Conservation (phyloP, 2,113 vertebrate species). For the Cyprinodon brontotheroides region DNA sequence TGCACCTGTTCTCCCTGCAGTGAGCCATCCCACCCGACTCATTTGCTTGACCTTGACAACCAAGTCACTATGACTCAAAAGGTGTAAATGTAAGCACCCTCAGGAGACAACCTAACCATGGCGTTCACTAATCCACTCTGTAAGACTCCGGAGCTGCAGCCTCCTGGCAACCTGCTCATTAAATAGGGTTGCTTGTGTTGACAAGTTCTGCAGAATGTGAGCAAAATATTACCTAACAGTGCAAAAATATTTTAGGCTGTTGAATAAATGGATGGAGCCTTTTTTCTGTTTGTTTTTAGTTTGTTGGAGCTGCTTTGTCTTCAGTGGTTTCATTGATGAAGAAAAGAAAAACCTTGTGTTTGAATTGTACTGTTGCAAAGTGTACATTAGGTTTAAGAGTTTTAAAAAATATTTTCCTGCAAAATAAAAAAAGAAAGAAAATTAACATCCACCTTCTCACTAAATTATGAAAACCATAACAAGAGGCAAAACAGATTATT, state of each 20-base stretch:
- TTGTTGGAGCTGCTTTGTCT: conserved; percentile 29
- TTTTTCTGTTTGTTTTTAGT: conserved; percentile 18
- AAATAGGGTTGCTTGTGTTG: conserved; percentile 49
- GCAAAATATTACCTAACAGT: conserved; percentile 37
- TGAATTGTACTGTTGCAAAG: not conserved
- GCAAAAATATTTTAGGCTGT: conserved; percentile 30
- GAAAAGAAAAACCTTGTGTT: not conserved
- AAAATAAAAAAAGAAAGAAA: not conserved
- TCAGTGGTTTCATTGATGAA: conserved; percentile 17
- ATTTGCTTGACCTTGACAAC: conserved; percentile 75
- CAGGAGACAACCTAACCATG: conserved; percentile 48
- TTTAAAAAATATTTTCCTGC: not conserved
- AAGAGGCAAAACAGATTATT: not conserved
- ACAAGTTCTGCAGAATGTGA: conserved; percentile 41
- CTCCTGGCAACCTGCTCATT: conserved; percentile 58
- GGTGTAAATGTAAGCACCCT: conserved; percentile 60
- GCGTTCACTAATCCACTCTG: conserved; percentile 43
- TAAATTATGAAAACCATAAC: not conserved
- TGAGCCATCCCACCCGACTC: conserved; percentile 69
- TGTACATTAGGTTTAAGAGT: not conserved
- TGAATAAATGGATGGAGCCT: conserved; percentile 24
- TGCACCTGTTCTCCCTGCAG: conserved; percentile 36
- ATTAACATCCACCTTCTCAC: not conserved
- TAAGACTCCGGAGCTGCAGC: conserved; percentile 21
- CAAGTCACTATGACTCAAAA: conserved; percentile 57